Evolutionary conservation across 2,888 invertebrate species (phyloP).

Genomic region (Gastracanthus pulcherrimus): DNA sequence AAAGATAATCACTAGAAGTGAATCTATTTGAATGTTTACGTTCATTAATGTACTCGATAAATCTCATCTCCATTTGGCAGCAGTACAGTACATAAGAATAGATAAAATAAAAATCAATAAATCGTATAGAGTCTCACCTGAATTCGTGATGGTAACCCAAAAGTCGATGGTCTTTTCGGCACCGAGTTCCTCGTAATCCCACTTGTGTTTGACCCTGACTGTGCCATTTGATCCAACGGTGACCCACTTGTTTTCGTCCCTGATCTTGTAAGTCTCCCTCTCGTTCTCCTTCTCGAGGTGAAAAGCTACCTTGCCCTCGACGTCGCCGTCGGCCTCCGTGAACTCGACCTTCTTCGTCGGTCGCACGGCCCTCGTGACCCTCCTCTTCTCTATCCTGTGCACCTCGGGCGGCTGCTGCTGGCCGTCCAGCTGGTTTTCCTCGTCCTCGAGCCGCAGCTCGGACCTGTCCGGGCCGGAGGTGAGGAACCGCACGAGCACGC

Average conservation of each 20-base stretch:
- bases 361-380: conserved; percentile 90
- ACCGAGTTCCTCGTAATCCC: conserved; percentile 97
- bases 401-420: conserved; percentile 62
- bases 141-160: conserved; percentile 96
- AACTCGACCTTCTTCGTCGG: conserved; percentile 96
- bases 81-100: too few relatives aligned
- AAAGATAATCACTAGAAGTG: too few relatives aligned
- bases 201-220: conserved; percentile 96
- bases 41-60: too few relatives aligned
- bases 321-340: conserved; percentile 93
- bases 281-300: conserved; percentile 95
- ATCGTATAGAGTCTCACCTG: conserved; percentile 82
- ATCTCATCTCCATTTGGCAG: too few relatives aligned
- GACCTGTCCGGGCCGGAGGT: conserved; percentile 66
- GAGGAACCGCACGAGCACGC: conserved; percentile 86
- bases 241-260: conserved; percentile 96
- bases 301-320: conserved; percentile 92
- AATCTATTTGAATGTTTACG: too few relatives aligned
- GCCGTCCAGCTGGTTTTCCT: conserved; percentile 14
- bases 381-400: conserved; percentile 77
- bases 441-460: not conserved
- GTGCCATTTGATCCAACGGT: conserved; percentile 94
- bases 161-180: conserved; percentile 97
- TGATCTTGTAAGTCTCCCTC: conserved; percentile 94
- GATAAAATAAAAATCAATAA: too few relatives aligned